A percentile compares a stretch with the other conserved stretches of the same genome.
Conservation (phyloP, 1,140 invertebrate species). For the Hesperophylax magnus region DNA sequence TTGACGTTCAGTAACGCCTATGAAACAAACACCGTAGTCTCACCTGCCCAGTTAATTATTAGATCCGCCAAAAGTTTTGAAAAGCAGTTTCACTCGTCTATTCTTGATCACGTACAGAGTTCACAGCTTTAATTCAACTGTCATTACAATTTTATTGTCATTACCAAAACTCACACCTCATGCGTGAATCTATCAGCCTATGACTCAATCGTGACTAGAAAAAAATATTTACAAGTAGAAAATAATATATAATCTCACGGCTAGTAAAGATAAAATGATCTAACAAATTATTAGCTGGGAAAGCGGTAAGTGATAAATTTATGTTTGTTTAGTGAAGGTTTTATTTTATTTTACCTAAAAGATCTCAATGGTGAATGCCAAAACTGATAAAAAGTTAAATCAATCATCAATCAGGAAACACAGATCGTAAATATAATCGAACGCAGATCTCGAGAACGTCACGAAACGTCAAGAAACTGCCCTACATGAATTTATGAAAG, state of each 20-base stretch:
- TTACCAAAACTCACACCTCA: conserved; percentile 4
- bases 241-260: neutral
- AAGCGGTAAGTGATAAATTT: too few species aligned
- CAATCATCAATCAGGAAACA: neutral
- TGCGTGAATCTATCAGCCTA: neutral
- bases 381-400: neutral
- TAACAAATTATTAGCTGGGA: neutral
- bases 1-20: too few species aligned
- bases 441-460: too few species aligned
- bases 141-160: conserved; percentile 19
- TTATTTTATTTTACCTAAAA: neutral
- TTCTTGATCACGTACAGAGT: neutral
- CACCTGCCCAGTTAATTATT: too few species aligned
- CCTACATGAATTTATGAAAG: too few species aligned
- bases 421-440: neutral
- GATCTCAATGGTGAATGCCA: neutral
- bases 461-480: too few species aligned
- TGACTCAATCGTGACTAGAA: conserved; percentile 17
- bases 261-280: neutral
- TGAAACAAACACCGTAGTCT: too few species aligned
- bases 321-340: too few species aligned
- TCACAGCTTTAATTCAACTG: neutral
- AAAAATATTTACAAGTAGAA: neutral
- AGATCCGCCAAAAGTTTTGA: neutral
- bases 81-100: neutral